A percentile compares a stretch with the other conserved stretches of the same genome.
These are phyloP conservation scores for Ploceus nigricollis DNA, from an alignment of 2,113 vertebrate species.

Conservation along the genomic window DNA sequence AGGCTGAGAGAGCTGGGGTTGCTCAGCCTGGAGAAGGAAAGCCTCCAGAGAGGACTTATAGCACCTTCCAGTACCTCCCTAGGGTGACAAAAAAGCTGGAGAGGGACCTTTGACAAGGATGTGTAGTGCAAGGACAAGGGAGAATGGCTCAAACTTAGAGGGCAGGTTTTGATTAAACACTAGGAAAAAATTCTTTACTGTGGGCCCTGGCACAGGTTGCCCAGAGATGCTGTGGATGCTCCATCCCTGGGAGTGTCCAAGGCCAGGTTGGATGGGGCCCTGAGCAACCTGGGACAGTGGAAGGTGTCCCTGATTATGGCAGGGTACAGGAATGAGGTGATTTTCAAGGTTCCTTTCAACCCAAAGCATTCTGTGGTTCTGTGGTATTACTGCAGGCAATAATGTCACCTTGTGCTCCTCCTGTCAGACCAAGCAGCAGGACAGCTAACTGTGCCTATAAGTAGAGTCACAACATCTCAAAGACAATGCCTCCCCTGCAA, in stretches of 20 bases:
- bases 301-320: not conserved
- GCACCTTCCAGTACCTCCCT: not conserved
- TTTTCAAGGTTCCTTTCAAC: not conserved
- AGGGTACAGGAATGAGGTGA: rapidly evolving
- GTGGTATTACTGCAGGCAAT: not conserved
- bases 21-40: not conserved
- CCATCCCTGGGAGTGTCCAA: not conserved
- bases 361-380: not conserved
- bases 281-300: not conserved
- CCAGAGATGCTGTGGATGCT: not conserved
- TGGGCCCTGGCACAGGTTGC: not conserved
- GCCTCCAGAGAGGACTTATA: not conserved
- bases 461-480: not conserved
- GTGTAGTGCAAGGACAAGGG: too few species aligned
- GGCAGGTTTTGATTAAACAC: too few species aligned
- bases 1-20: not conserved
- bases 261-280: rapidly evolving
- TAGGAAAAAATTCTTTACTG: not conserved
- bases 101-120: not conserved
- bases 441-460: not conserved
- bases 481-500: not conserved
- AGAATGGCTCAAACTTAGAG: not conserved
- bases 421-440: not conserved
- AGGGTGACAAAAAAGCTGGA: not conserved
- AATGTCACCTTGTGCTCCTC: not conserved